phyloP scores from a whole-genome alignment of 2,888 invertebrate genomes.

The Eurois occulta region DNA sequence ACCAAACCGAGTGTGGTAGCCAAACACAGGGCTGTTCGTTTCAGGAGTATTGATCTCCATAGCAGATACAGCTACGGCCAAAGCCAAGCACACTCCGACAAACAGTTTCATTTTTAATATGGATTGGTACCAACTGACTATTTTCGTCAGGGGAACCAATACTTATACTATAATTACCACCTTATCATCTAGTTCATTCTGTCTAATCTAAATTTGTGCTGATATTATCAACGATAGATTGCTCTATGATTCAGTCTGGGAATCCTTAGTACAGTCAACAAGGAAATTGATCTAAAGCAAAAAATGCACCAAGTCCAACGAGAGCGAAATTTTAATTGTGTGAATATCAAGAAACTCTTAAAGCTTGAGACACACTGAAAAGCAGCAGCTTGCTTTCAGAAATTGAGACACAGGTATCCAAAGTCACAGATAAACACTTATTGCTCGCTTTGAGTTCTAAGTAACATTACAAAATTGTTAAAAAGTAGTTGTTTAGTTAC shows the following conservation, averaged over 20 bases:
- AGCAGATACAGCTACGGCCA: slow-evolving; percentile 66
- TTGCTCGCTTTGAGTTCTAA: background rate
- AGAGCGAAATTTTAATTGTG: background rate
- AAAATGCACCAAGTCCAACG: background rate
- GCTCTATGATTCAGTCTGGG: background rate
- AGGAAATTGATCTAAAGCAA: background rate
- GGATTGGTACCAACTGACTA: slow-evolving; percentile 9
- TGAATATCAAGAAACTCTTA: background rate
- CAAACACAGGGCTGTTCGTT: slow-evolving; percentile 65
- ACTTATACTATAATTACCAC: slow-evolving; percentile 47
- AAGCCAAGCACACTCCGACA: slow-evolving; percentile 64
- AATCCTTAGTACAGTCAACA: slow-evolving; percentile 22
- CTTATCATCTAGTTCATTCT: slow-evolving; percentile 39
- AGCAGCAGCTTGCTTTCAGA: background rate
- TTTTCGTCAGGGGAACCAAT: background rate
- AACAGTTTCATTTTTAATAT: slow-evolving; percentile 67
- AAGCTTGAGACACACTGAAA: background rate
- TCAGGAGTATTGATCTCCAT: slow-evolving; percentile 61
- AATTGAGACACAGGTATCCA: background rate
- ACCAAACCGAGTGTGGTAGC: slow-evolving; percentile 77
- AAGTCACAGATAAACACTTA: background rate
- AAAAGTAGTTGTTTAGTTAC: too few species aligned
- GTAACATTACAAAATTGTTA: background rate
- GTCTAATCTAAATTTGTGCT: slow-evolving; percentile 41
- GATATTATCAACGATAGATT: slow-evolving; percentile 31